Conservation (phyloP, 2,888 invertebrate species). For the Sinopyrophorus schimmeli region DNA sequence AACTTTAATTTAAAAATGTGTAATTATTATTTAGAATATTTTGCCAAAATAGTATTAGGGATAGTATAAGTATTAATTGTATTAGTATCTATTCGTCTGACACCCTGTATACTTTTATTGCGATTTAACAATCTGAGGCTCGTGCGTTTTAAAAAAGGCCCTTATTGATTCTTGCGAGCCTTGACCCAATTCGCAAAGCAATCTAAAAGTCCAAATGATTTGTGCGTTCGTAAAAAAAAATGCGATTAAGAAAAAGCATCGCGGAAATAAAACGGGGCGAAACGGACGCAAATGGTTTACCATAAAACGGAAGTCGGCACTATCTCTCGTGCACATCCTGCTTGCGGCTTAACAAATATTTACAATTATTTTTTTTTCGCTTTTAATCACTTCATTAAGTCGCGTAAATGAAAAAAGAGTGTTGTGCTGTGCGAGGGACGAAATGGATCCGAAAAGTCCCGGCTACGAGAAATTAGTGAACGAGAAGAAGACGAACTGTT, state of each 20-base stretch:
- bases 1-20: too few species aligned
- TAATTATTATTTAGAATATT: too few species aligned
- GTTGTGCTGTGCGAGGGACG: slow-evolving; percentile 5
- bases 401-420: slow-evolving; percentile 1
- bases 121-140: too few species aligned
- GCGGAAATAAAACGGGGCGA: slow-evolving; percentile 8
- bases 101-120: too few species aligned
- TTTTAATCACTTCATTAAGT: slow-evolving; percentile 9
- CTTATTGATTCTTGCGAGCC: too few species aligned
- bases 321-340: slow-evolving; percentile 28
- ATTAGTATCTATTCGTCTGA: too few species aligned
- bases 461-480: slow-evolving; percentile 36
- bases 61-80: too few species aligned
- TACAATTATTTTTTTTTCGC: slow-evolving; percentile 14
- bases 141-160: too few species aligned
- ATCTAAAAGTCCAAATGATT: too few species aligned
- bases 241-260: slow-evolving; percentile 1
- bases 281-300: slow-evolving; percentile 27
- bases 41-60: too few species aligned
- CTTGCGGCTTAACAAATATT: slow-evolving; percentile 22
- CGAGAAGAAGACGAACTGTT: slow-evolving; percentile 32
- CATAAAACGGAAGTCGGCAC: slow-evolving; percentile 22
- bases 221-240: neutral
- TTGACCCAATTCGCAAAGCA: too few species aligned
- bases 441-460: slow-evolving; percentile 42